Evolutionary conservation across 2,113 vertebrate species (phyloP).

Genomic region (Helogale parvula): DNA sequence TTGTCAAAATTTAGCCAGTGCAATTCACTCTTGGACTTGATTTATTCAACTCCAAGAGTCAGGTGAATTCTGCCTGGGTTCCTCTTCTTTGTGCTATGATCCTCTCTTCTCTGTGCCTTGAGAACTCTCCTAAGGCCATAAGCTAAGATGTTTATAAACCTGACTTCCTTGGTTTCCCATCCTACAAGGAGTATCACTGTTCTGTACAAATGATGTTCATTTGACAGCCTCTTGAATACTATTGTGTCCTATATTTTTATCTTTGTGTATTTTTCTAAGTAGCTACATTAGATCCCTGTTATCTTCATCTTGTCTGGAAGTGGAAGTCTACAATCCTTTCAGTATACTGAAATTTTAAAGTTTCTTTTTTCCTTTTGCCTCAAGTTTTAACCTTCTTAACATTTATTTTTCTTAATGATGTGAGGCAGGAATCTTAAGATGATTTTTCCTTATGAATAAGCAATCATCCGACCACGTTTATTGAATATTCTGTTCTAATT

Average conservation of each 20-base stretch:
- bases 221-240: not conserved
- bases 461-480: not conserved
- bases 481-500: not conserved
- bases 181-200: not conserved
- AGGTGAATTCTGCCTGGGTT: rapidly evolving
- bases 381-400: not conserved
- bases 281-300: not conserved
- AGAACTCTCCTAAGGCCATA: not conserved
- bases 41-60: not conserved
- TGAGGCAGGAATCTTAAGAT: not conserved
- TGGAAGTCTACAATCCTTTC: not conserved
- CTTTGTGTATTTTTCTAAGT: not conserved
- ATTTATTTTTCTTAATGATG: slow-evolving; percentile 15
- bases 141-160: not conserved
- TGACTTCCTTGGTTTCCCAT: not conserved
- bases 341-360: not conserved
- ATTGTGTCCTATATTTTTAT: not conserved
- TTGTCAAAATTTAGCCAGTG: not conserved
- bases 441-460: not conserved
- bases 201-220: no score
- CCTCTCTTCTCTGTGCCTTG: not conserved
- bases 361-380: not conserved
- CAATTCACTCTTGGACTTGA: not conserved
- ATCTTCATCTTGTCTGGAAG: not conserved
- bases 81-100: rapidly evolving